Base-by-base conservation (phyloP, 2,888 invertebrate species). In the Theretra japonica region DNA sequence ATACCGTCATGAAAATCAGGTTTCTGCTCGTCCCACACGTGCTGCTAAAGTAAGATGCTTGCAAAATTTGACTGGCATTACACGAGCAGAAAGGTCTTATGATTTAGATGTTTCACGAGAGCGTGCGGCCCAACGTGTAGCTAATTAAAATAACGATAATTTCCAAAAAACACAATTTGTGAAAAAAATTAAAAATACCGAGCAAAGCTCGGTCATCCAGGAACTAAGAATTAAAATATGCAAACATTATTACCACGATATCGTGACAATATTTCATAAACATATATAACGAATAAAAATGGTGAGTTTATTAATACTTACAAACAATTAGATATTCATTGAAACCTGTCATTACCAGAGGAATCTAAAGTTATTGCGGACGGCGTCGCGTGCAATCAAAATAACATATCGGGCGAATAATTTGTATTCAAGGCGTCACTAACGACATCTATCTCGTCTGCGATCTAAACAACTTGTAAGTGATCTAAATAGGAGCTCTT, bases 371-470 rank as follows among this genome's bases (percentile, higher is more conserved):
- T 33, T 33, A 33, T 62, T 21, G 21, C 33, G 30, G 8, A 41
- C 33, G 33, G 62, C 33, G 21, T 62, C 41, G 62, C 41, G 41
- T 62, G 62, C 33, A 62, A 62, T 41, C 62, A 62, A 62, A 62
- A 62, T 62, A 62, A 33, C 21, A 62, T 33, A 33, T 41, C 21
- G 62, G 15, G 58, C 11, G 17, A 25, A 58, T 25, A 58, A 58
- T 58, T 25, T 58, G 58, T 62, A 62, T 62, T 41, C 21, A 62
- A 62, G 62, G 62, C 62, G 41, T 62, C 62, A 62, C 33, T 62
- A 62, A 41, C 62, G 62, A 62, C 41, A 62, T 62, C 62, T 62
- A 62, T 62, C 62, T 62, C 62, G 62, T 62, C 62, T 62, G 30
- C 41, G 21, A 62, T 62, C 62, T 62, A 62, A 62, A 62, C 21